Evolutionary conservation across 2,113 vertebrate species (phyloP), one percentile per base, ranked within the genome.

Genomic region (Hippocampus barbouri): DNA sequence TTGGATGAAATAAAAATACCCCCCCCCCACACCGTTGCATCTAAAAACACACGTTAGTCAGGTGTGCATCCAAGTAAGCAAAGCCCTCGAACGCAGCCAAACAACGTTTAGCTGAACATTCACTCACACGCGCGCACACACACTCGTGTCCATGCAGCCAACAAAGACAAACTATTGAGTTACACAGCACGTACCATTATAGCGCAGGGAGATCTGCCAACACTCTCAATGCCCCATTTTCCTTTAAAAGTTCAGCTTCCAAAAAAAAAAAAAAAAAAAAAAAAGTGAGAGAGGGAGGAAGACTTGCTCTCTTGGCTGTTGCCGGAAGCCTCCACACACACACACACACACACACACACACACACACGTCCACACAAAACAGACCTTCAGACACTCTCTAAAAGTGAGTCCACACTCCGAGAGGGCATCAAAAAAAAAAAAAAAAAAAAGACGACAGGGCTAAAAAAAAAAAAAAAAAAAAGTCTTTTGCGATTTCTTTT

Each of bases 121-220:
- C 56, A 18, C 57, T 23, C 69, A 27, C 70, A 51, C 71, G 38
- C 59, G 68, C 75, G 66, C 69, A 34, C 60, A 45, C 63, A 41
- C 66, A 57, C 65, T 47, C 8, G 43, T 21, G 68, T 60, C 45
- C 51, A 15, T 2, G 14, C 27, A 71, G 51, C 61, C 21, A 67
- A 65, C 68, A 75, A 70, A 73, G 40, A 66, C 75, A 69, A 86
- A 89, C 87, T 88, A 92, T 91, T 89, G 85, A 92, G 86, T 91
- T 88, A 89, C 90, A 91, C 82, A 87, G 87, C 93, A 94, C 93
- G 91, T 94, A 94, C 93, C 93, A 93, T 94, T 91, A 90, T 92
- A 92, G 90, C 87, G 90, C 70, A 90, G 90, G 92, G 90, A 91
- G 89, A 87, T 85, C 78, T 92, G 91, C 92, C 93, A 93, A 91